Base-by-base conservation (phyloP, 1,140 invertebrate genomes). In the Cephus cinctus region DNA sequence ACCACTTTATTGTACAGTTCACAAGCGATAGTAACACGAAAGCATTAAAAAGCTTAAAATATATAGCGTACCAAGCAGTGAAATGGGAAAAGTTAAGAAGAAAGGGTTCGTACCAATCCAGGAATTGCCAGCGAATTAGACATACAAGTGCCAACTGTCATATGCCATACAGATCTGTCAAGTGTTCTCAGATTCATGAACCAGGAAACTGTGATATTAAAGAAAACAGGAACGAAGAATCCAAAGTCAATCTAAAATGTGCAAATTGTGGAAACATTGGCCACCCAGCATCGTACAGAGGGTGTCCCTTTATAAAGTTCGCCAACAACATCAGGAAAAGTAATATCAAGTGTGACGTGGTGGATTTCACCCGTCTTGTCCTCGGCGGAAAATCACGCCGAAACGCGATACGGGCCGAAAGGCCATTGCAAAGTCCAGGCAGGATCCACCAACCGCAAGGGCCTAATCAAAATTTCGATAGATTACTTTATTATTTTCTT, bases 1-100 rank as follows among this genome's bases (percentile, higher is more conserved):
- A 50, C 2, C 36, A 47, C 0, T 61, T 47, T 30, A 22, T 57
- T 16, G 50, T 60, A 0, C 52, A 65, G 27, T 1, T 60, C 1
- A 12, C 52, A 0, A 22, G 44, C 0, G 25, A 49, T 2, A 60
- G 53, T 30, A 45, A 44, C 32, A 1, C 22, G 8, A 20, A 45
- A 4, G 47, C 46, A 3, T 4, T 65, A 0, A 15, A 41, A 2
- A 16, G 48, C 9, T 57, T 60, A 0, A 59, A 44, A 47, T 23
- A 6, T 1, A 0, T 63, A 5, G 12, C 23, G 1, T 30, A 59
- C 31, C 53, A 56, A 3, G 4, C 50, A 0, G 8, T 62, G 0
- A 23, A 2, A 8, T 61, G 55, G 55, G 56, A 66, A 36, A 59
- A 47, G 50, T 1, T 60, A 6, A 39, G 18, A 16, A 57, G 52